phyloP scores from a whole-genome alignment of 1,140 invertebrate species.

The Lordiphosa collinella region DNA sequence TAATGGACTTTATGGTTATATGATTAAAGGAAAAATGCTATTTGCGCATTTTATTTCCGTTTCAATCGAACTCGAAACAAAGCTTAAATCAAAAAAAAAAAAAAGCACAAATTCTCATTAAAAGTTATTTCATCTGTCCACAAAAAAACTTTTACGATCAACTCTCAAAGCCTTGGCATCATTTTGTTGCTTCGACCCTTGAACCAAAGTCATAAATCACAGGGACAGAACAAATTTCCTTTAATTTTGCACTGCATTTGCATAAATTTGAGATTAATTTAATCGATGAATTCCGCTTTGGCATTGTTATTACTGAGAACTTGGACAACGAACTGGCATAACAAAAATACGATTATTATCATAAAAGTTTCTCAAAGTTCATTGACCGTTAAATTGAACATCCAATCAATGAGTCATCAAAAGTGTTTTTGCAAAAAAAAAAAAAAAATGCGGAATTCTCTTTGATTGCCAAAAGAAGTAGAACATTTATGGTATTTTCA shows the following conservation, averaged over 20 bases:
- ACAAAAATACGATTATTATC: conserved; percentile 2
- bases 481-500: too few species aligned
- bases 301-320: too few species aligned
- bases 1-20: conserved; percentile 36
- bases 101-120: conserved; percentile 48
- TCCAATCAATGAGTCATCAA: conserved; percentile 62
- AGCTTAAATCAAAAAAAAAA: conserved; percentile 22
- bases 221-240: conserved; percentile 4
- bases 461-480: too few species aligned
- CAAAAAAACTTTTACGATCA: conserved; percentile 41
- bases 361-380: conserved; percentile 34
- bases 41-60: too few species aligned
- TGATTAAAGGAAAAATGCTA: too few species aligned
- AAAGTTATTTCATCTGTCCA: conserved; percentile 41
- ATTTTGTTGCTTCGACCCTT: neutral
- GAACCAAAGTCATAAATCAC: neutral
- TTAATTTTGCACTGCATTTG: conserved; percentile 8
- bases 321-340: conserved; percentile 11
- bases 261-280: conserved; percentile 46
- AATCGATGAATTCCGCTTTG: conserved; percentile 23
- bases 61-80: conserved; percentile 14
- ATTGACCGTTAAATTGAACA: conserved; percentile 61
- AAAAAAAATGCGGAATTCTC: too few species aligned
- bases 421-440: conserved; percentile 23
- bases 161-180: too few species aligned